Evolutionary conservation across 2,797 vertebrate species (phyloP).

Genomic region (Echiichthys vipera): DNA sequence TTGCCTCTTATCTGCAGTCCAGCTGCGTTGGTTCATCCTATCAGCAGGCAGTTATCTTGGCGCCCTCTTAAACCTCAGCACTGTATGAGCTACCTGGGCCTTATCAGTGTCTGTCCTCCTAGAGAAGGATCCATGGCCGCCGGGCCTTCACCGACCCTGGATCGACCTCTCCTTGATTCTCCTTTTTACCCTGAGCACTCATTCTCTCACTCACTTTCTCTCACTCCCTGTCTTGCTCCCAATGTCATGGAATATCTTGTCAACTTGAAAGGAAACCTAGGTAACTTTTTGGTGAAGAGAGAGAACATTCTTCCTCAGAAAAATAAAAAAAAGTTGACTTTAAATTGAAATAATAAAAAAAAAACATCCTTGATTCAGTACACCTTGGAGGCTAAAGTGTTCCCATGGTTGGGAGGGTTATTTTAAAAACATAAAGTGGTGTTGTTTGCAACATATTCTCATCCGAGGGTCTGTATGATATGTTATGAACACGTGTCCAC

Average conservation of each 20-base stretch:
- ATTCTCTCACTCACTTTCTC: conserved; percentile 27
- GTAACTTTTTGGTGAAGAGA: not conserved
- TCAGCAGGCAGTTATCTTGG: conserved; percentile 80
- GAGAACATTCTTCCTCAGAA: not conserved
- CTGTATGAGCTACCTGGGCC: conserved; percentile 77
- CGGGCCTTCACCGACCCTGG: conserved; percentile 70
- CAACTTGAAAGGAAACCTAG: conserved; percentile 21
- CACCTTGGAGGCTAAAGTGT: not conserved
- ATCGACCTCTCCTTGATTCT: conserved; percentile 76
- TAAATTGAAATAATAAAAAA: not conserved
- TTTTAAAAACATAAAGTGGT: too few relatives aligned
- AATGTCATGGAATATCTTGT: conserved; percentile 57
- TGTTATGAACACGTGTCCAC: too few relatives aligned
- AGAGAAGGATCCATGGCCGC: conserved; percentile 79
- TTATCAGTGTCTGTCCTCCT: conserved; percentile 81
- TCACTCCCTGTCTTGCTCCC: conserved; percentile 15
- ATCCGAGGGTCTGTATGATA: too few relatives aligned
- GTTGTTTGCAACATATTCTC: too few relatives aligned
- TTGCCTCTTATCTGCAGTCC: conserved; percentile 81
- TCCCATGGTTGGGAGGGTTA: too few relatives aligned
- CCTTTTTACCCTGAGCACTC: conserved; percentile 49
- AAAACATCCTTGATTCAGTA: not conserved
- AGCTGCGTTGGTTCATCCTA: conserved; percentile 77
- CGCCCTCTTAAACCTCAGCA: conserved; percentile 76
- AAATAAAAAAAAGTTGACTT: not conserved